These are phyloP conservation scores for Pyrocephalus nanus DNA, from an alignment of 2,797 vertebrate species.

Conservation along the genomic window DNA sequence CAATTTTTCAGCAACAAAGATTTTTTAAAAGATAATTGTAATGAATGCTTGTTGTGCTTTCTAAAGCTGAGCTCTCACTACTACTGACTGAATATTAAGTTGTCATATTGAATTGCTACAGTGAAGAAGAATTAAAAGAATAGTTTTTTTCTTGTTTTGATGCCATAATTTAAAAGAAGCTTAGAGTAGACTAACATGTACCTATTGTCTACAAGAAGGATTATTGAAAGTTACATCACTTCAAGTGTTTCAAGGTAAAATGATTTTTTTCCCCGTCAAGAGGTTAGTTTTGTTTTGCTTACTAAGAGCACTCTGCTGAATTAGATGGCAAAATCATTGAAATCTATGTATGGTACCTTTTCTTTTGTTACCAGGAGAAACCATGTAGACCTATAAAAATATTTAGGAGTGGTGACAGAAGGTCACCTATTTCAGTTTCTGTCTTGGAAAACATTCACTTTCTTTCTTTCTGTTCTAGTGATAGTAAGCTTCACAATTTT, in stretches of 20 bases:
- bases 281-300: neutral
- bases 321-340: neutral
- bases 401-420: neutral
- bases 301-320: neutral
- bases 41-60: constrained; percentile 18
- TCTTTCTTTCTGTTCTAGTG: neutral
- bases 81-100: neutral
- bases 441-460: neutral
- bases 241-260: neutral
- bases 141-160: neutral
- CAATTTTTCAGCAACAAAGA: constrained; percentile 44
- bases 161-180: neutral
- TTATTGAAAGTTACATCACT: neutral
- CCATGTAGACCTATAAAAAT: neutral
- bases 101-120: neutral
- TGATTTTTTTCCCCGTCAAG: neutral
- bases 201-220: neutral
- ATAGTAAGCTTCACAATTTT: neutral
- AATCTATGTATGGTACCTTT: neutral
- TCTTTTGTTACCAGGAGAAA: neutral
- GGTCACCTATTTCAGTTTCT: neutral
- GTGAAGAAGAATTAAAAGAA: neutral
- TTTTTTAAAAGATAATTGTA: constrained; percentile 62
- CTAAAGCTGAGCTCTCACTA: constrained; percentile 1
- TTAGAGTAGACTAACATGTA: neutral